phyloP scores from a whole-genome alignment of 2,113 vertebrate species.

The Gorilla gorilla region DNA sequence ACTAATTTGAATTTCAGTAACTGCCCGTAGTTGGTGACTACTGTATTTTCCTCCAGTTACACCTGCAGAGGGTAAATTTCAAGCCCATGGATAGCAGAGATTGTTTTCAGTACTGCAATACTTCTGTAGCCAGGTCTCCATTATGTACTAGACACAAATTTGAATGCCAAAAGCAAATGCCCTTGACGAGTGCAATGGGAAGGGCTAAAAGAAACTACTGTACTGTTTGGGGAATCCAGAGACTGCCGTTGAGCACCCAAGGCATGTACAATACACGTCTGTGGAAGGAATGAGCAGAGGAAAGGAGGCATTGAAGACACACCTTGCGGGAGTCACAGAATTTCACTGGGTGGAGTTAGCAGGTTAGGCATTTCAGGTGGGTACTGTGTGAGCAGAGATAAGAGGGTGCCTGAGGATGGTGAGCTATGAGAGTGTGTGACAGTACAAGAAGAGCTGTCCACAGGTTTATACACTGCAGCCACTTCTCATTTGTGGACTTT shows the following conservation, averaged over 20 bases:
- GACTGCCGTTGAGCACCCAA: too few relatives aligned
- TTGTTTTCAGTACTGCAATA: neutral
- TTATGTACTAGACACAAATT: accelerated
- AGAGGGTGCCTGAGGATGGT: accelerated
- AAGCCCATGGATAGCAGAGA: accelerated
- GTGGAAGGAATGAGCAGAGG: neutral
- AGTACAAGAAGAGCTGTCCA: accelerated
- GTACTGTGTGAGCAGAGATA: accelerated
- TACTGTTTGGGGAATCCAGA: too few relatives aligned
- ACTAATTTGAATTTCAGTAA: neutral
- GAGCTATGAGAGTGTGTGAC: neutral
- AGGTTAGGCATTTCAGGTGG: neutral
- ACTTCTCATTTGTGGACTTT: accelerated
- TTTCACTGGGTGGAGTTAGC: accelerated
- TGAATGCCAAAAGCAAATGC: accelerated
- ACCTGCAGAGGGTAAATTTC: neutral
- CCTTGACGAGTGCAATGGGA: neutral
- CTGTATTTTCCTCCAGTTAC: neutral
- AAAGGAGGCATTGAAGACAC: accelerated
- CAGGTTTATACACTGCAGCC: accelerated
- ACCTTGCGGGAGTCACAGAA: accelerated
- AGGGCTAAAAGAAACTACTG: neutral
- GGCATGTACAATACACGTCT: accelerated
- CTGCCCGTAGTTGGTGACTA: neutral
- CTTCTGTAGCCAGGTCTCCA: neutral